Percentiles rank a stretch among this genome's conserved stretches.
Conservation (phyloP, 2,888 invertebrate species). For the Gibbula magus region DNA sequence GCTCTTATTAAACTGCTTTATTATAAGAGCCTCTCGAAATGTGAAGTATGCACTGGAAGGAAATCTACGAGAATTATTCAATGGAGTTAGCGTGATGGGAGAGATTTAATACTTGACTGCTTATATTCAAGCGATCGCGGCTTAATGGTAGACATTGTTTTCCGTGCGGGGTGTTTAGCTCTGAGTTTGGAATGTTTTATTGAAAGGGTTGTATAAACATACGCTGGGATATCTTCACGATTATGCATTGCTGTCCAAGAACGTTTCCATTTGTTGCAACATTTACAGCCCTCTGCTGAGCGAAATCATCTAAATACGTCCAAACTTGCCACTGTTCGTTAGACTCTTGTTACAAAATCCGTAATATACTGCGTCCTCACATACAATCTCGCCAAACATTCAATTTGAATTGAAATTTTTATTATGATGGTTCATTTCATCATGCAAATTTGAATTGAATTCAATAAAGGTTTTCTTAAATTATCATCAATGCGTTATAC, state of each 20-base stretch:
- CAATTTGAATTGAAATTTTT: too few species aligned
- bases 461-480: too few species aligned
- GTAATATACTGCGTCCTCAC: too few species aligned
- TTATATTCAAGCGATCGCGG: background rate
- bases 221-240: background rate
- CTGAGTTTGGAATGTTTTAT: background rate
- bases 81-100: background rate
- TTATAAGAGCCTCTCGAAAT: background rate
- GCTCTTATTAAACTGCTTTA: slow-evolving; percentile 2
- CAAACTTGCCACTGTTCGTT: too few species aligned
- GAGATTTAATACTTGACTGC: background rate
- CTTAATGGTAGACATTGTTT: background rate
- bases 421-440: too few species aligned
- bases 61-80: background rate
- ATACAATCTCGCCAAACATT: too few species aligned
- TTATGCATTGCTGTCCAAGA: background rate
- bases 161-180: background rate
- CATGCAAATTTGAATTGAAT: too few species aligned
- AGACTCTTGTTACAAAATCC: too few species aligned
- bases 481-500: too few species aligned
- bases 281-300: too few species aligned
- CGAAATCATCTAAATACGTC: too few species aligned
- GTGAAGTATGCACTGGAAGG: background rate
- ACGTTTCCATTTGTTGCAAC: too few species aligned
- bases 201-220: background rate